Evolutionary conservation across 2,797 vertebrate species (phyloP).

Genomic region (Tapirus indicus): DNA sequence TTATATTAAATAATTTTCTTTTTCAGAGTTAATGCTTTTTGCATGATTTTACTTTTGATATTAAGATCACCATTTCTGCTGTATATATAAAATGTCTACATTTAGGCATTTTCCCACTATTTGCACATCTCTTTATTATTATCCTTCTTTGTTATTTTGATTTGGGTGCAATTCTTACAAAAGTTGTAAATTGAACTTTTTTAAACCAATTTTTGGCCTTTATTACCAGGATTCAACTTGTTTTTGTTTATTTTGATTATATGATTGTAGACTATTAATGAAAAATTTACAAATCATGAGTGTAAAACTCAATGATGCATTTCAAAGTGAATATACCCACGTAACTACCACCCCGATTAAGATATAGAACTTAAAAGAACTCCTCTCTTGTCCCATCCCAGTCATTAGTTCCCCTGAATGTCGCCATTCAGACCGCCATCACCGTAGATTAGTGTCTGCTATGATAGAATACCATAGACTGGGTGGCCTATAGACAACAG

Average conservation of each 20-base stretch:
- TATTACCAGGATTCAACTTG: neutral
- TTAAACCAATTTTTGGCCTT: neutral
- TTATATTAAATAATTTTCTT: neutral
- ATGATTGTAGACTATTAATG: neutral
- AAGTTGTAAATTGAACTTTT: slow-evolving; percentile 5
- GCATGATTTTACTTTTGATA: neutral
- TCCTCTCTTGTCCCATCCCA: neutral
- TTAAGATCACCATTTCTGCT: neutral
- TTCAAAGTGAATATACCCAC: neutral
- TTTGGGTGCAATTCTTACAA: neutral
- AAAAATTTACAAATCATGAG: neutral
- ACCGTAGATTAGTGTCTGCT: neutral
- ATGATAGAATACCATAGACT: neutral
- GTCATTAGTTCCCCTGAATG: neutral
- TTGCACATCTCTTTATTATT: neutral
- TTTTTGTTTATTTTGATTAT: neutral
- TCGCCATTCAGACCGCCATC: neutral
- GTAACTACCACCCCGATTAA: neutral
- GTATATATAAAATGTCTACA: neutral
- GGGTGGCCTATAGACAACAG: neutral
- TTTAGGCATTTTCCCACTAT: neutral
- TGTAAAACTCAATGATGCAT: neutral
- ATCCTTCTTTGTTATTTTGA: slow-evolving; percentile 3
- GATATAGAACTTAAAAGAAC: neutral
- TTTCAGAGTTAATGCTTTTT: neutral